A percentile compares a stretch with the other conserved stretches of the same genome.
Conservation (phyloP, 2,113 vertebrate species). For the Callionymus lyra region DNA sequence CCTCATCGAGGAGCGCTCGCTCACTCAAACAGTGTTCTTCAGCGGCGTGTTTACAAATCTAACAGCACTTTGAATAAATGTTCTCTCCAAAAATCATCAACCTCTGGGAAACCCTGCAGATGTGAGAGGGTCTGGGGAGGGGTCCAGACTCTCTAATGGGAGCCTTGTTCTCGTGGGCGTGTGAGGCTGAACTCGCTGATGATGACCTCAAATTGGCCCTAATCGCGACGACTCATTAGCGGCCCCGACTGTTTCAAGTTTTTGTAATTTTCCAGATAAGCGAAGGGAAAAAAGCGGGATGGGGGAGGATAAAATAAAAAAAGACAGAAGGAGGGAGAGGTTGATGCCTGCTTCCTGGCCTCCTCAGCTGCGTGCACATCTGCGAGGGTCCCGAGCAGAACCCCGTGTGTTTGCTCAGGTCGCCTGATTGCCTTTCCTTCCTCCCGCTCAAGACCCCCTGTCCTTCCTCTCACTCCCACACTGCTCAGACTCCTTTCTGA, state of each 20-base stretch:
- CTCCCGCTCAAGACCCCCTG: conserved; percentile 65
- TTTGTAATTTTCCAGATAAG: conserved; percentile 53
- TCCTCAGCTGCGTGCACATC: conserved; percentile 71
- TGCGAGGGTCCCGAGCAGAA: conserved; percentile 61
- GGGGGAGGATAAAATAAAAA: background rate
- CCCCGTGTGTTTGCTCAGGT: conserved; percentile 68
- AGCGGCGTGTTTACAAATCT: conserved; percentile 6
- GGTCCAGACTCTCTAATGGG: conserved; percentile 38
- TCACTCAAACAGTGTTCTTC: conserved; percentile 1
- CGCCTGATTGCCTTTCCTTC: conserved; percentile 75
- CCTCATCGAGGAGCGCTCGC: conserved; percentile 62
- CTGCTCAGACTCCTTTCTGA: conserved; percentile 34
- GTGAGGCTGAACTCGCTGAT: conserved; percentile 44
- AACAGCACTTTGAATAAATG: conserved; percentile 19
- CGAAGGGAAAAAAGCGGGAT: conserved; percentile 15
- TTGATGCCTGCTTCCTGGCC: conserved; percentile 69
- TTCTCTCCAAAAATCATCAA: conserved; percentile 27
- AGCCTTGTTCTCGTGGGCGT: conserved; percentile 41
- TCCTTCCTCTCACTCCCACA: conserved; percentile 72
- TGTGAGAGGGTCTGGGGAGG: conserved; percentile 43
- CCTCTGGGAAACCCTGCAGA: conserved; percentile 46
- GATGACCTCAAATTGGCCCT: conserved; percentile 64
- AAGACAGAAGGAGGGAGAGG: conserved; percentile 8
- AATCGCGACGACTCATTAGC: conserved; percentile 63
- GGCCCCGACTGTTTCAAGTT: conserved; percentile 53